phyloP scores from a whole-genome alignment of 2,888 invertebrate genomes.

The Physocephala rufipes region DNA sequence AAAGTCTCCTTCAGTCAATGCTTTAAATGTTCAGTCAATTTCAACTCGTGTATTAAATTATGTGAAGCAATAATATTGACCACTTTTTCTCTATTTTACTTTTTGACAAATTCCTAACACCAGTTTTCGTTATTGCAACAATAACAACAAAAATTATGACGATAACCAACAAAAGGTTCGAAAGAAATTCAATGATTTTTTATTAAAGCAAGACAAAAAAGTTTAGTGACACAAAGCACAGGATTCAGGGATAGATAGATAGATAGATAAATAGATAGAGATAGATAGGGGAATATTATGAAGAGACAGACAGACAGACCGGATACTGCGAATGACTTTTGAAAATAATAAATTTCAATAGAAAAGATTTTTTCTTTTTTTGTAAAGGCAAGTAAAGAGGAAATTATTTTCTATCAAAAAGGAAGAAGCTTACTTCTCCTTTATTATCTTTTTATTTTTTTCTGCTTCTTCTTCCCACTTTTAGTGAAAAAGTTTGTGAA shows the following conservation, averaged over 20 bases:
- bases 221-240: too few relatives aligned
- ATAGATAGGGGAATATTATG: too few relatives aligned
- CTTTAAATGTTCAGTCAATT: neutral
- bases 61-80: slow-evolving; percentile 5
- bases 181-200: neutral
- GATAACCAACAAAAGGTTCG: neutral
- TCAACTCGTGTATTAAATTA: slow-evolving; percentile 17
- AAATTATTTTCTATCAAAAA: slow-evolving; percentile 1
- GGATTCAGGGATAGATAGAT: too few relatives aligned
- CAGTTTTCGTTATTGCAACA: neutral
- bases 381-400: neutral
- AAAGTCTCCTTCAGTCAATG: neutral
- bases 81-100: neutral
- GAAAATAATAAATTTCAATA: slow-evolving; percentile 30
- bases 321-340: neutral
- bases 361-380: slow-evolving; percentile 14
- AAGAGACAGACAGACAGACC: too few relatives aligned
- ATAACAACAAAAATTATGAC: neutral
- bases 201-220: neutral
- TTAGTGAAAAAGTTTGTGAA: neutral
- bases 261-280: too few relatives aligned
- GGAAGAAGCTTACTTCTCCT: neutral
- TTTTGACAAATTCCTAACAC: neutral
- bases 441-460: too few relatives aligned
- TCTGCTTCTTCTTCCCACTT: too few relatives aligned